Evolutionary conservation across 2,888 invertebrate genomes (phyloP).

Genomic region (Malthinus flaveolus): DNA sequence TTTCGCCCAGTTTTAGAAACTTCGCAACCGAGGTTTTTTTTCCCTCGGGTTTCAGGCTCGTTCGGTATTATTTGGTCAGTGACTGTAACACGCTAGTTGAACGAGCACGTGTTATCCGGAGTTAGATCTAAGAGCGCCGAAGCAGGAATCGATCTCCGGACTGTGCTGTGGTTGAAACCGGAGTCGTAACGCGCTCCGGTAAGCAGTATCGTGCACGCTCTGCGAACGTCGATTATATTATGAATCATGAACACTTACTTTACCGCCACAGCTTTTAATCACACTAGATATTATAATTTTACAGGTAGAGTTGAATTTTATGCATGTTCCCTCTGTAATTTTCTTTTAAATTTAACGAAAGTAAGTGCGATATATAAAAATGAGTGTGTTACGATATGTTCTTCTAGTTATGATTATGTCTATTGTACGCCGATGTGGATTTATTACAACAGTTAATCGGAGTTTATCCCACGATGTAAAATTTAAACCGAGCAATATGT

Average conservation of each 20-base stretch:
- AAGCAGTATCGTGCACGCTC: conserved; percentile 30
- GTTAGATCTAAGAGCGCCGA: conserved; percentile 38
- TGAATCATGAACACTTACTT: conserved; percentile 40
- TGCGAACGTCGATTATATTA: conserved; percentile 34
- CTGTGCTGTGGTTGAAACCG: conserved; percentile 40
- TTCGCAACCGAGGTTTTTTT: conserved; percentile 9
- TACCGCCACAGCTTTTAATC: conserved; percentile 34
- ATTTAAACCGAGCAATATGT: conserved; percentile 12
- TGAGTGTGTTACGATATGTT: too few relatives aligned
- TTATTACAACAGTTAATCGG: conserved; percentile 4
- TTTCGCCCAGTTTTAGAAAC: conserved; percentile 7
- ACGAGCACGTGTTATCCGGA: conserved; percentile 30
- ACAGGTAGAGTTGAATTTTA: conserved; percentile 35
- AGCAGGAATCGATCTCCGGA: conserved; percentile 43
- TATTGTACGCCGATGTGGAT: conserved; percentile 4
- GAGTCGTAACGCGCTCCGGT: conserved; percentile 38
- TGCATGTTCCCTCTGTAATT: not conserved
- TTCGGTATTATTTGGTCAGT: conserved; percentile 23
- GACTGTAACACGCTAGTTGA: conserved; percentile 28
- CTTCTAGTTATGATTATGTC: not conserved
- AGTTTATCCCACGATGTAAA: not conserved
- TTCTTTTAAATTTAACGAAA: not conserved
- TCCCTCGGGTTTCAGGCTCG: conserved; percentile 13
- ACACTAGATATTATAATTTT: conserved; percentile 40
- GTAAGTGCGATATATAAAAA: too few relatives aligned